Evolutionary conservation across 2,113 vertebrate genomes (phyloP).

Genomic region (Girardinichthys multiradiatus): DNA sequence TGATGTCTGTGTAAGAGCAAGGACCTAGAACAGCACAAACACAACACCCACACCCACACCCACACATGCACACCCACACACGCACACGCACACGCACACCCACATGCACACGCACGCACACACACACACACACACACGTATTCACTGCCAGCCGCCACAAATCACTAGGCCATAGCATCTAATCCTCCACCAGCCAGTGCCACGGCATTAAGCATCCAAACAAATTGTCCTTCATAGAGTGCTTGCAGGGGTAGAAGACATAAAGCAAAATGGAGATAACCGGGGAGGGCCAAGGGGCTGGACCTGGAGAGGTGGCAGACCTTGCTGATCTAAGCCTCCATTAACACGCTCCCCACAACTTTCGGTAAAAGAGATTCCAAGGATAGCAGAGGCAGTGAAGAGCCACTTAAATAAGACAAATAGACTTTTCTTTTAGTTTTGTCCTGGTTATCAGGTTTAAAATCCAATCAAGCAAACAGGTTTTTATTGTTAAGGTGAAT

Average conservation of each 20-base stretch:
- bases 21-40: constrained; percentile 54
- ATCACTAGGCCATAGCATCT: constrained; percentile 73
- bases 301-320: constrained; percentile 36
- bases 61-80: constrained; percentile 22
- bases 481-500: background rate
- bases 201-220: constrained; percentile 72
- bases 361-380: constrained; percentile 43
- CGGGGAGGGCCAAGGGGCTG: constrained; percentile 31
- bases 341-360: constrained; percentile 7
- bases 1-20: constrained; percentile 55
- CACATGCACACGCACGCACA: constrained; percentile 15
- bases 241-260: constrained; percentile 63
- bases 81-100: constrained; percentile 21
- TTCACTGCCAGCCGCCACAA: constrained; percentile 67
- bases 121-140: constrained; percentile 14
- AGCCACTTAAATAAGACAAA: constrained; percentile 36
- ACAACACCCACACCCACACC: constrained; percentile 30
- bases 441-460: too few relatives aligned
- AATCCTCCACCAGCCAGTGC: constrained; percentile 68
- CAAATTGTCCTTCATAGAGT: constrained; percentile 75
- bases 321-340: constrained; percentile 33
- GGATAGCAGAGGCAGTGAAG: constrained; percentile 39
- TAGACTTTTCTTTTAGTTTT: background rate
- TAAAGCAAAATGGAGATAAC: constrained; percentile 58
- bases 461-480: too few relatives aligned